Base-by-base conservation (phyloP, 30 jellyfish, hydroid and myxozoan genomes). In the Cassiopea andromeda region DNA sequence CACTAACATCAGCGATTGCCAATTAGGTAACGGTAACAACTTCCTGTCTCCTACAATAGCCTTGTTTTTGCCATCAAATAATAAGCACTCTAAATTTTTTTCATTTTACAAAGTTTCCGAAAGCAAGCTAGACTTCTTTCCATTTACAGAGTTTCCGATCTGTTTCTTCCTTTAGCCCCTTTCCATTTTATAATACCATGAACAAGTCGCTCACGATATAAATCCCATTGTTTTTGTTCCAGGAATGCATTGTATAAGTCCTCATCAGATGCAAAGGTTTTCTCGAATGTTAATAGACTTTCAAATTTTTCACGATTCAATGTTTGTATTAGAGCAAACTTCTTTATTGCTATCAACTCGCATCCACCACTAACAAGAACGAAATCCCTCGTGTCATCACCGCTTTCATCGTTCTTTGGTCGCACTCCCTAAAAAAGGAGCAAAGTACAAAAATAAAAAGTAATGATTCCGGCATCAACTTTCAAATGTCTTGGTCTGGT, bases 311-410 rank as follows among this genome's bases (percentile, higher is more conserved):
- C 71, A n/a, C 76, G 67, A 44, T 75, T 75, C 76, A 77, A 13
- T 10, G 13, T 38, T 15, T 78, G 90, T 7, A 57, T 7, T 16
- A 90, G 48, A 17, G 90, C 69, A 1, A 72, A 48, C 80, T 83
- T 80, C 44, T 71, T 77, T 1, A 90, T 78, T n/a, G 91, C 90
- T 8, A 90, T 75, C 8, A 90, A 69, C 44, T 90, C 97, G 69
- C 97, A 90, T 1, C 97, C 97, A 14, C 91, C 46, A 50, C 97
- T 90, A 27, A 73, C 83, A 18, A 90, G 93, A 15, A 76, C 12
- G 90, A 90, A 90, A 69, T 78, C 73, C 66, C 96, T 73, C 19
- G 75, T 72, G 43, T 81, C 88, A 15, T 58, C 44, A 61, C 17
- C 18, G 13, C 15, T 38, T 16, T 10, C 44, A 7, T 60, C 90